Evolutionary conservation across 2,113 vertebrate species (phyloP), one percentile per base, ranked within the genome.

Genomic region (Pao palembangensis): DNA sequence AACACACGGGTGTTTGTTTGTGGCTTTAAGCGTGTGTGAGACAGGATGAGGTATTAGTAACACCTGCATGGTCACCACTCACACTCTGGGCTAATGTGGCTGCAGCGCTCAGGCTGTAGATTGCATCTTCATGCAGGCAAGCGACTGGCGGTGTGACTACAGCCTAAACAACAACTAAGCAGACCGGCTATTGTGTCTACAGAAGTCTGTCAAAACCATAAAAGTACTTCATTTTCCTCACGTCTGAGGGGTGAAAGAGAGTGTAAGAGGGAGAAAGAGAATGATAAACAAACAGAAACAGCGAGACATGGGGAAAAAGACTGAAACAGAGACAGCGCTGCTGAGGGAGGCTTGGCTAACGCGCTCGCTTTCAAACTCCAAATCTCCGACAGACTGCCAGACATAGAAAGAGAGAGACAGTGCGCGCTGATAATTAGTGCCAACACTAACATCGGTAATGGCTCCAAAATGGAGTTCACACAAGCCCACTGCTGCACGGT

Each of bases 381-480:
- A 61, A 65, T 81, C 73, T 77, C 63, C 74, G 73, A 78, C 73
- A 76, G 68, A 68, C 70, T 64, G 76, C 79, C 80, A 84, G 80
- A 78, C 64, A 64, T 44, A 71, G 75, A 70, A 73, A 55, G 69
- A 77, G 68, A 73, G 71, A 71, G 75, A 74, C 72, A 56, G 69
- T 76, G 68, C 73, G 70, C 55, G 48, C 69, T 64, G 77, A 79
- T 80, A 81, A 87, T 88, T 88, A 88, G 82, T 82, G 85, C 88
- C 87, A 89, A 89, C 79, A 89, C 77, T 72, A 88, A 89, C 87
- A 88, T 54, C 69, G 82, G 69, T 83, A 88, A 88, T 83, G 78
- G 82, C 80, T 87, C 76, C 64, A 77, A 80, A 87, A 87, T 83
- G 69, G 81, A 86, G 77, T 85, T 88, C 83, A 88, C 82, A 83